Conservation (phyloP, 2,113 vertebrate species). For the Pomatostomus ruficeps region DNA sequence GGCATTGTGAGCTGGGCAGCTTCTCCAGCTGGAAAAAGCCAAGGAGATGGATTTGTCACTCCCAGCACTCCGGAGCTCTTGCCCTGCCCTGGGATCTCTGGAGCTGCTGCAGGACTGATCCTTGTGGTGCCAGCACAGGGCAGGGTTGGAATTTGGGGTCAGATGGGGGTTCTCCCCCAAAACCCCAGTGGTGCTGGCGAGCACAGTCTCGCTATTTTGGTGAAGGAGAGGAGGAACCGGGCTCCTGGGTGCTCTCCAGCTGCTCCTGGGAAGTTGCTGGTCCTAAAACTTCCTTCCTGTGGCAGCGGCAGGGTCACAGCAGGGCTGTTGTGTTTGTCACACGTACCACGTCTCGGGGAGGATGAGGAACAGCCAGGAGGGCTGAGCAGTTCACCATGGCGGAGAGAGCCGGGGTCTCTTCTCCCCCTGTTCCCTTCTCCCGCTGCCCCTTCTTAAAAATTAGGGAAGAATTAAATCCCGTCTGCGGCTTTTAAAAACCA, state of each 20-base stretch:
- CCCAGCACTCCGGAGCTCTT: fast-evolving
- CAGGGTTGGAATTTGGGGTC: not conserved
- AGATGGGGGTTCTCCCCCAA: not conserved
- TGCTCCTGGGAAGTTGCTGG: not conserved
- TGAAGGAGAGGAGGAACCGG: not conserved
- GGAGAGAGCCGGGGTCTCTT: not conserved
- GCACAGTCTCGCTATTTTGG: fast-evolving
- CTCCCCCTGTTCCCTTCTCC: not conserved
- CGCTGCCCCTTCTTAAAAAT: not conserved
- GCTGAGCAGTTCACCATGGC: not conserved
- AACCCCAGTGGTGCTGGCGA: not conserved
- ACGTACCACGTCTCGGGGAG: fast-evolving
- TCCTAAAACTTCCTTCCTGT: not conserved
- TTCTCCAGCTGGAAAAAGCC: not conserved
- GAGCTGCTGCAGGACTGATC: not conserved
- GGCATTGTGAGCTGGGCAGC: no score
- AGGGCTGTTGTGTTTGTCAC: not conserved
- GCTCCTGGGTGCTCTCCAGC: not conserved
- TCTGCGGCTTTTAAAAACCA: not conserved
- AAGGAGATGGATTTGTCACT: fast-evolving
- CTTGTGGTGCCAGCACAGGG: fast-evolving
- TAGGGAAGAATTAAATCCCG: not conserved
- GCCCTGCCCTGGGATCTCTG: not conserved
- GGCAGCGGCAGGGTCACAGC: not conserved
- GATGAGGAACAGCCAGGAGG: not conserved